phyloP scores from a whole-genome alignment of 2,797 vertebrate species.

The Limosa lapponica region DNA sequence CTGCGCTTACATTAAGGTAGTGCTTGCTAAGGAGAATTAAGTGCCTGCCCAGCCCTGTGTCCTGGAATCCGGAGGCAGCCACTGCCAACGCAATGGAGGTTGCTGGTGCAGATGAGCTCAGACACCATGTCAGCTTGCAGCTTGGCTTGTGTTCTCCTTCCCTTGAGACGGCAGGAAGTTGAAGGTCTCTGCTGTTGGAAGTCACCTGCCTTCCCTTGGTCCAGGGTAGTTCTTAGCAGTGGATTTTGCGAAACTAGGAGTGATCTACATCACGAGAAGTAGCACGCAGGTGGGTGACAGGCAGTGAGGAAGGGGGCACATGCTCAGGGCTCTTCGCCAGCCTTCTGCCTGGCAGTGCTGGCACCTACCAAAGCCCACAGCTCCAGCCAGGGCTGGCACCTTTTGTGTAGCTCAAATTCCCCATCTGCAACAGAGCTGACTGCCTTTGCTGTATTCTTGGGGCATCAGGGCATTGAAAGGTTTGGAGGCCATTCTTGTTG shows the following conservation, averaged over 20 bases:
- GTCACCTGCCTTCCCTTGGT: neutral
- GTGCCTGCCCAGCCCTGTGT: neutral
- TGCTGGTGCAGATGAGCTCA: neutral
- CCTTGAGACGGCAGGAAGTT: neutral
- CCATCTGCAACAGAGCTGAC: fast-evolving
- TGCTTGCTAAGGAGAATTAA: neutral
- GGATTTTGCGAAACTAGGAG: neutral
- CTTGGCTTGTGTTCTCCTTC: neutral
- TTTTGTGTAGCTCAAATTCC: neutral
- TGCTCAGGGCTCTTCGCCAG: neutral
- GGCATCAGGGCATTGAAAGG: neutral
- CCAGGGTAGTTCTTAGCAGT: neutral
- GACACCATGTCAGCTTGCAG: fast-evolving
- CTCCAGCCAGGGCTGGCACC: neutral
- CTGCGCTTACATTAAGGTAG: neutral
- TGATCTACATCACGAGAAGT: fast-evolving
- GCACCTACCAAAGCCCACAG: neutral
- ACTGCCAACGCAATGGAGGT: fast-evolving
- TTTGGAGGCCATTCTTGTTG: neutral
- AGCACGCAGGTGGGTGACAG: neutral
- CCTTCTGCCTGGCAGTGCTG: neutral
- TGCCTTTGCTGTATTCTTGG: neutral
- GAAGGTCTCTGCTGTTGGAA: neutral
- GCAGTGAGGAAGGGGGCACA: fast-evolving
- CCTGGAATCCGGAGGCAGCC: neutral